Percentiles rank a stretch among this genome's conserved stretches.
Evolutionary conservation across 2,888 invertebrate genomes (phyloP).

Genomic region (Caenorhabditis sp.): DNA sequence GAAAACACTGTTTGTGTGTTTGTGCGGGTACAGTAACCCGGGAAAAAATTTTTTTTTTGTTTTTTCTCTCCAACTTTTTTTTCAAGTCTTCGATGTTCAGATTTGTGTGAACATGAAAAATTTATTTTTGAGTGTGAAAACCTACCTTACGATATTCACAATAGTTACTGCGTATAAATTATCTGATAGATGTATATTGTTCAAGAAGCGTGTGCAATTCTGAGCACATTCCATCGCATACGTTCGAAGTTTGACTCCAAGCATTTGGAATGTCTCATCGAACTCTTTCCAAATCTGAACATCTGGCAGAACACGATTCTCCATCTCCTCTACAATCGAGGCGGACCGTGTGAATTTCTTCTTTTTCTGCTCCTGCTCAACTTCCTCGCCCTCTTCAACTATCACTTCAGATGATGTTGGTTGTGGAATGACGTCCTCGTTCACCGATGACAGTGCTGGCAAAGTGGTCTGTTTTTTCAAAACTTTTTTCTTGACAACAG

Average conservation of each 20-base stretch:
- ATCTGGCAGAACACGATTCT: constrained; percentile 54
- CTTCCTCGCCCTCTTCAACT: neutral
- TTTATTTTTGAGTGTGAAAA: too few species aligned
- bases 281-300: constrained; percentile 49
- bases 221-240: constrained; percentile 55
- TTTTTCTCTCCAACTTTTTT: too few species aligned
- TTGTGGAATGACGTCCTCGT: neutral
- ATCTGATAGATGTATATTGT: constrained; percentile 57
- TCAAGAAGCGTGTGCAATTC: constrained; percentile 55
- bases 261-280: constrained; percentile 43
- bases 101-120: too few species aligned
- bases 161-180: constrained; percentile 46
- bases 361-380: constrained; percentile 15
- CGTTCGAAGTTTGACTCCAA: constrained; percentile 38
- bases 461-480: constrained; percentile 4
- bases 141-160: constrained; percentile 37
- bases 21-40: too few species aligned
- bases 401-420: neutral
- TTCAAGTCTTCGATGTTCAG: too few species aligned
- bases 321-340: constrained; percentile 62
- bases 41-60: too few species aligned
- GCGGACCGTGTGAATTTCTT: constrained; percentile 56
- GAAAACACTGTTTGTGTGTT: too few species aligned
- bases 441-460: neutral
- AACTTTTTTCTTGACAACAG: constrained; percentile 8